Percentiles rank a stretch among this genome's conserved stretches.
phyloP scores from a whole-genome alignment of 2,113 vertebrate species.

The Synodontis membranacea region DNA sequence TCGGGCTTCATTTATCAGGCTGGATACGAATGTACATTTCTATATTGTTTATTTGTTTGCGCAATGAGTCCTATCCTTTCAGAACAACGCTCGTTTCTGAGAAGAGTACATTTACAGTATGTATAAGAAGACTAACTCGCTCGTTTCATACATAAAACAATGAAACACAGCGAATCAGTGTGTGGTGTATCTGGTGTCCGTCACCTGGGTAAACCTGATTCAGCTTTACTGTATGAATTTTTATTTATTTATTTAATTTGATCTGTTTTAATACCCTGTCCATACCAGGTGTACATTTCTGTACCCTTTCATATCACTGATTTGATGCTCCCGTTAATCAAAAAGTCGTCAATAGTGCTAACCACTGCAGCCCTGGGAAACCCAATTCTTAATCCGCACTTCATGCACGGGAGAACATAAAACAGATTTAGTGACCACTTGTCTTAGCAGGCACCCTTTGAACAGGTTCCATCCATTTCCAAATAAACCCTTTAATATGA shows the following conservation, averaged over 20 bases:
- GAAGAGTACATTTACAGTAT: background rate
- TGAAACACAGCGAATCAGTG: background rate
- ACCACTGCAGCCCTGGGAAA: slow-evolving; percentile 29
- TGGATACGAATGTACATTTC: background rate
- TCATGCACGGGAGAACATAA: slow-evolving; percentile 42
- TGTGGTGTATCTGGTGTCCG: background rate
- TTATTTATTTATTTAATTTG: too few relatives aligned
- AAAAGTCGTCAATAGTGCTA: slow-evolving; percentile 41
- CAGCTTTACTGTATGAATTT: background rate
- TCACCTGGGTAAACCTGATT: background rate
- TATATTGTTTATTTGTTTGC: background rate
- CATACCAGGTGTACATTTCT: background rate
- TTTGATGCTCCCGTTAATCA: slow-evolving; percentile 34
- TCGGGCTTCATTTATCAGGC: background rate
- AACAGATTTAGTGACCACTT: slow-evolving; percentile 55
- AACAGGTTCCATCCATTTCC: slow-evolving; percentile 52
- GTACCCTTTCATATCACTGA: slow-evolving; percentile 6
- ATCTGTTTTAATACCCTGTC: background rate
- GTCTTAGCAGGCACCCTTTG: slow-evolving; percentile 29
- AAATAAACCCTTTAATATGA: slow-evolving; percentile 47
- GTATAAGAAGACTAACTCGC: background rate
- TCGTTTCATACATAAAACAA: background rate
- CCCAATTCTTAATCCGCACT: slow-evolving; percentile 29
- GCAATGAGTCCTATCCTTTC: background rate
- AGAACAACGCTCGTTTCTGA: background rate